A percentile compares a stretch with the other conserved stretches of the same genome.
Conservation (phyloP, 2,797 vertebrate genomes). For the Typhlichthys subterraneus region DNA sequence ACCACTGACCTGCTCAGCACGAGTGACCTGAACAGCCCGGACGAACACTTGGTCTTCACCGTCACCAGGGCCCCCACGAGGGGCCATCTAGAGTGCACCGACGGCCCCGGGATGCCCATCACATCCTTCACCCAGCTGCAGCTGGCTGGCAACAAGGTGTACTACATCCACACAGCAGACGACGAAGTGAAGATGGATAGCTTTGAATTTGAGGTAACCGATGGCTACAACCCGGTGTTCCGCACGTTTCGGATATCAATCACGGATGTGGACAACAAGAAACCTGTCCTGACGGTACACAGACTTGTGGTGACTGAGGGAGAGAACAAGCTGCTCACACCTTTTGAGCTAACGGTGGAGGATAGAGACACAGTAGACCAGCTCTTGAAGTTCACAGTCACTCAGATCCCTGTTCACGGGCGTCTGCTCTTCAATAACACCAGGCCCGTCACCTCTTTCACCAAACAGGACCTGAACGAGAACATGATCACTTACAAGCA, state of each 20-base stretch:
- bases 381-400: slow-evolving; percentile 87
- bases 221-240: slow-evolving; percentile 94
- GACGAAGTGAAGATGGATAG: slow-evolving; percentile 98
- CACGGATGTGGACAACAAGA: slow-evolving; percentile 94
- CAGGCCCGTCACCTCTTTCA: slow-evolving; percentile 81
- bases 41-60: slow-evolving; percentile 92
- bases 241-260: slow-evolving; percentile 96
- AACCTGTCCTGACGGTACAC: slow-evolving; percentile 90
- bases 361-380: slow-evolving; percentile 90
- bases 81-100: slow-evolving; percentile 93
- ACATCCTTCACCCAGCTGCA: slow-evolving; percentile 92
- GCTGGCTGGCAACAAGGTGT: slow-evolving; percentile 93
- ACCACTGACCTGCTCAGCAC: slow-evolving; percentile 96
- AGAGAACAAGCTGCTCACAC: slow-evolving; percentile 91
- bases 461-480: slow-evolving; percentile 94
- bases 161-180: slow-evolving; percentile 93
- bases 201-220: slow-evolving; percentile 96
- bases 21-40: slow-evolving; percentile 94
- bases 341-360: slow-evolving; percentile 92
- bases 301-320: slow-evolving; percentile 85
- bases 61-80: slow-evolving; percentile 90
- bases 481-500: slow-evolving; percentile 96
- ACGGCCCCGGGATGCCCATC: slow-evolving; percentile 85
- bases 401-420: slow-evolving; percentile 89
- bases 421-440: slow-evolving; percentile 88